Evolutionary conservation across 2,113 vertebrate genomes (phyloP).

Genomic region (Synchiropus splendidus): DNA sequence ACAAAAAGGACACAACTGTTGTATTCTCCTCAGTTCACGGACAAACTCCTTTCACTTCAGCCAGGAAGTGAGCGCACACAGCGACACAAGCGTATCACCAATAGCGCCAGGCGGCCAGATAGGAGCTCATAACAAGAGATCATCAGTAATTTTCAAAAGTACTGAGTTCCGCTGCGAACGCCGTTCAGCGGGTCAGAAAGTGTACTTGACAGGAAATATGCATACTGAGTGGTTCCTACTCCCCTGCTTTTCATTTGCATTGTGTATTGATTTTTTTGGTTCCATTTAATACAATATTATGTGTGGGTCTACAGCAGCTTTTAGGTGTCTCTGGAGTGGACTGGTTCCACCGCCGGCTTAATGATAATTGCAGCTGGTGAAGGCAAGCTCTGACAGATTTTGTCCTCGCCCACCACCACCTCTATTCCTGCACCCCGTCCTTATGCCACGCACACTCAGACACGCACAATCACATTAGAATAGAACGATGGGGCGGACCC

Average conservation of each 20-base stretch:
- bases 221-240: slow-evolving; percentile 75
- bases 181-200: slow-evolving; percentile 71
- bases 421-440: slow-evolving; percentile 50
- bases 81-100: slow-evolving; percentile 55
- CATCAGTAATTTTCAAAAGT: slow-evolving; percentile 68
- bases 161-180: slow-evolving; percentile 56
- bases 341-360: slow-evolving; percentile 60
- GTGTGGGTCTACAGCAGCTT: slow-evolving; percentile 64
- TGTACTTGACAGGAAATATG: slow-evolving; percentile 78
- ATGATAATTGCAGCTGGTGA: slow-evolving; percentile 69
- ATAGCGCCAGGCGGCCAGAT: slow-evolving; percentile 53
- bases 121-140: slow-evolving; percentile 65
- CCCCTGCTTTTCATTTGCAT: slow-evolving; percentile 72
- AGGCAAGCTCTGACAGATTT: slow-evolving; percentile 64
- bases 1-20: slow-evolving; percentile 62
- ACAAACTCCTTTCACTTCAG: slow-evolving; percentile 62
- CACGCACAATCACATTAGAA: slow-evolving; percentile 10
- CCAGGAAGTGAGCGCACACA: slow-evolving; percentile 37
- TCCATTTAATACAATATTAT: slow-evolving; percentile 74
- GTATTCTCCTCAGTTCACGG: slow-evolving; percentile 59
- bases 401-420: slow-evolving; percentile 56
- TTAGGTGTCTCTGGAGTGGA: slow-evolving; percentile 66
- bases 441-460: slow-evolving; percentile 28
- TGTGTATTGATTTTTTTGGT: slow-evolving; percentile 72
- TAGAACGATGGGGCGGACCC: slow-evolving; percentile 12